phyloP scores from a whole-genome alignment of 2,113 vertebrate species.

The Paramisgurnus dabryanus region DNA sequence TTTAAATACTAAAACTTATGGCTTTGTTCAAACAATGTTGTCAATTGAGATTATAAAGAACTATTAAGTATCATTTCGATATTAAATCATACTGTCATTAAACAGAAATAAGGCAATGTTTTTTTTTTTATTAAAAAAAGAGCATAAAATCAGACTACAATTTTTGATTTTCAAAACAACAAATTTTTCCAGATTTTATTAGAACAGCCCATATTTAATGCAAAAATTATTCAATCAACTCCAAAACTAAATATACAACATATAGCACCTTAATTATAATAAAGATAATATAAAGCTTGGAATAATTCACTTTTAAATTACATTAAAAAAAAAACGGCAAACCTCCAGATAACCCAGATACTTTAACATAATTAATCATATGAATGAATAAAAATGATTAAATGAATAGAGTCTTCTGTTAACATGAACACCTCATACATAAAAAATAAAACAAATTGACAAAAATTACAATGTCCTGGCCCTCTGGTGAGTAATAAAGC shows the following conservation, averaged over 20 bases:
- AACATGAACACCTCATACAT: too few species aligned
- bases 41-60: not conserved
- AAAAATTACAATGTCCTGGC: too few species aligned
- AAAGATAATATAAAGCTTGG: slow-evolving; percentile 19
- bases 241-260: slow-evolving; percentile 10
- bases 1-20: too few species aligned
- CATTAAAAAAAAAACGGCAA: slow-evolving; percentile 34
- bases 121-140: not conserved
- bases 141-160: slow-evolving; percentile 11
- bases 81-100: not conserved
- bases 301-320: slow-evolving; percentile 26
- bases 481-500: not conserved
- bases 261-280: slow-evolving; percentile 14
- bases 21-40: too few species aligned
- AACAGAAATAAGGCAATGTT: not conserved
- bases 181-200: slow-evolving; percentile 15
- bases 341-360: slow-evolving; percentile 17
- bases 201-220: slow-evolving; percentile 11
- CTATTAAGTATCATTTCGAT: not conserved
- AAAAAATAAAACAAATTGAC: not conserved
- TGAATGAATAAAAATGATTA: not conserved
- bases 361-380: not conserved
- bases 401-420: not conserved
- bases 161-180: not conserved
- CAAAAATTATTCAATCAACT: slow-evolving; percentile 18